phyloP scores from a whole-genome alignment of 1,140 invertebrate species.

The Colletes gigas region DNA sequence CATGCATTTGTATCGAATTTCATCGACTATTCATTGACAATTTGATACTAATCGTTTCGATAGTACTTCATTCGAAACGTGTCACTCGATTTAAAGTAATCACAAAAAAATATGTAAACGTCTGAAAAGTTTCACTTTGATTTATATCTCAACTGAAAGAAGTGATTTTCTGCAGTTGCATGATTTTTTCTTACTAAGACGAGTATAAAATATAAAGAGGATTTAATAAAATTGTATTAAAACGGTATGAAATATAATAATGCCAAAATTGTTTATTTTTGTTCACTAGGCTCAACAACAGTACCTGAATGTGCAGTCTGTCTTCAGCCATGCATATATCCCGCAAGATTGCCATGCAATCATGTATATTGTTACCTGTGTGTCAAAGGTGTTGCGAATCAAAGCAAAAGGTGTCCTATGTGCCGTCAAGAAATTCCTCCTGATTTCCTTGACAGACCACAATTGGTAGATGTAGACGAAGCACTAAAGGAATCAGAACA shows the following conservation, averaged over 20 bases:
- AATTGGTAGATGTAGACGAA: constrained; percentile 85
- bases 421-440: constrained; percentile 91
- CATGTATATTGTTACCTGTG: constrained; percentile 98
- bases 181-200: not conserved
- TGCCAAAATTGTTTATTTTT: constrained; percentile 10
- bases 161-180: constrained; percentile 2
- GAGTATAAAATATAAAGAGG: not conserved
- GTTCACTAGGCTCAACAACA: constrained; percentile 57
- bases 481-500: constrained; percentile 77
- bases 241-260: not conserved
- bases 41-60: constrained; percentile 1
- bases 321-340: constrained; percentile 93
- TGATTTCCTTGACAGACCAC: constrained; percentile 92
- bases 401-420: constrained; percentile 92
- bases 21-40: not conserved
- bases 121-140: not conserved
- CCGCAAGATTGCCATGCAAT: constrained; percentile 93
- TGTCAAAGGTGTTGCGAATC: constrained; percentile 95
- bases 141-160: constrained; percentile 4
- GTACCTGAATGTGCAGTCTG: constrained; percentile 94
- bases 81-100: not conserved
- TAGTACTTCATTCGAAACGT: not conserved
- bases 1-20: not conserved
- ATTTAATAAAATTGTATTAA: not conserved
- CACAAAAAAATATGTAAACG: not conserved